Percentiles rank a stretch among this genome's conserved stretches.
Evolutionary conservation across 2,113 vertebrate genomes (phyloP).

Genomic region (Pachyramphus minor): DNA sequence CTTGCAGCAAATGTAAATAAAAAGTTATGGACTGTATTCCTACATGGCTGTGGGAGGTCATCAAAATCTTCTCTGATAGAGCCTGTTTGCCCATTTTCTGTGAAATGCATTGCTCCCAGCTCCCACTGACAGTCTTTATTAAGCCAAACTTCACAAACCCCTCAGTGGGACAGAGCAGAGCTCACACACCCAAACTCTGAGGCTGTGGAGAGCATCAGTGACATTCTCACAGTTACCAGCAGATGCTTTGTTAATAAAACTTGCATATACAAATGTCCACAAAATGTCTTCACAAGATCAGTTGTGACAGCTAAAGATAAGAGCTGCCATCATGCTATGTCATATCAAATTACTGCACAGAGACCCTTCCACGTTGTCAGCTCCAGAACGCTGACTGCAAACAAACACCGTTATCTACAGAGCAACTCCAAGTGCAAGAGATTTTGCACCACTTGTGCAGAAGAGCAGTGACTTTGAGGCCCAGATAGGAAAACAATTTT

Average conservation of each 20-base stretch:
- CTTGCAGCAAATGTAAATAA: conserved; percentile 13
- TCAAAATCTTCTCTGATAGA: background rate
- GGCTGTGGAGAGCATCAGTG: conserved; percentile 42
- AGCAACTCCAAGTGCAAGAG: conserved; percentile 64
- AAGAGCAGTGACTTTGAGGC: conserved; percentile 71
- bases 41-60: background rate
- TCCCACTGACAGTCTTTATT: background rate
- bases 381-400: conserved; percentile 54
- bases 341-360: conserved; percentile 49
- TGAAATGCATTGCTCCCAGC: background rate
- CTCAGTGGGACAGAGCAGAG: background rate
- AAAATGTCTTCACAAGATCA: conserved; percentile 69
- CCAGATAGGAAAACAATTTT: conserved; percentile 61
- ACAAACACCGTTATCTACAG: conserved; percentile 69
- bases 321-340: conserved; percentile 44
- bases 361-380: background rate
- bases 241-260: conserved; percentile 75
- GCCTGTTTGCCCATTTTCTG: background rate
- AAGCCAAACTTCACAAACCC: conserved; percentile 2
- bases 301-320: conserved; percentile 76
- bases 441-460: conserved; percentile 55
- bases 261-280: conserved; percentile 74
- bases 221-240: conserved; percentile 50
- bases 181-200: background rate
- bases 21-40: background rate